Evolutionary conservation across 2,888 invertebrate species (phyloP).

Genomic region (Coenonympha glycerion): DNA sequence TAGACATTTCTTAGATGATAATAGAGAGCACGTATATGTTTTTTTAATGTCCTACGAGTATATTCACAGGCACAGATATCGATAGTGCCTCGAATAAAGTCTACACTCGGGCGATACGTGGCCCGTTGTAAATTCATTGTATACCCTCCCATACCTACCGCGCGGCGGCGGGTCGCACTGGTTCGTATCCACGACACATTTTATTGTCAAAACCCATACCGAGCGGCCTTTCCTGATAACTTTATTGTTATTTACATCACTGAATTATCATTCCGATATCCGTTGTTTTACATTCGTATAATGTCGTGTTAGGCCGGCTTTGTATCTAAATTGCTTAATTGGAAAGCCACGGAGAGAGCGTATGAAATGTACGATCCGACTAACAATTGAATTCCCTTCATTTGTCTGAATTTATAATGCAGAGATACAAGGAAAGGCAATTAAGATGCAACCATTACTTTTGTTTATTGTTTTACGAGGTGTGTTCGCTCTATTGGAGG

Average conservation of each 20-base stretch:
- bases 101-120: conserved; percentile 22
- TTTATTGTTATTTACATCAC: conserved; percentile 75
- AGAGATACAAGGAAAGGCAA: conserved; percentile 22
- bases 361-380: conserved; percentile 49
- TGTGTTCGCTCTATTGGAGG: background rate
- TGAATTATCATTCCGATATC: conserved; percentile 69
- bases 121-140: conserved; percentile 60
- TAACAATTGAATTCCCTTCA: conserved; percentile 46
- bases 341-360: conserved; percentile 63
- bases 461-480: conserved; percentile 16
- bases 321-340: conserved; percentile 76
- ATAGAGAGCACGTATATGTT: conserved; percentile 2
- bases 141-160: conserved; percentile 52
- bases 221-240: conserved; percentile 64
- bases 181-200: conserved; percentile 55
- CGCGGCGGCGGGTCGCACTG: conserved; percentile 52
- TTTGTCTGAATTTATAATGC: conserved; percentile 24
- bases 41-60: conserved; percentile 14
- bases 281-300: conserved; percentile 71
- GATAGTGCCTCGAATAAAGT: conserved; percentile 23
- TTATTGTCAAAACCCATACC: conserved; percentile 73
- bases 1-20: background rate
- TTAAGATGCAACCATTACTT: conserved; percentile 21
- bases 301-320: conserved; percentile 56
- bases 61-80: conserved; percentile 19